Evolutionary conservation across 1,140 invertebrate genomes (phyloP).

Genomic region (Zaprionus ornatus): DNA sequence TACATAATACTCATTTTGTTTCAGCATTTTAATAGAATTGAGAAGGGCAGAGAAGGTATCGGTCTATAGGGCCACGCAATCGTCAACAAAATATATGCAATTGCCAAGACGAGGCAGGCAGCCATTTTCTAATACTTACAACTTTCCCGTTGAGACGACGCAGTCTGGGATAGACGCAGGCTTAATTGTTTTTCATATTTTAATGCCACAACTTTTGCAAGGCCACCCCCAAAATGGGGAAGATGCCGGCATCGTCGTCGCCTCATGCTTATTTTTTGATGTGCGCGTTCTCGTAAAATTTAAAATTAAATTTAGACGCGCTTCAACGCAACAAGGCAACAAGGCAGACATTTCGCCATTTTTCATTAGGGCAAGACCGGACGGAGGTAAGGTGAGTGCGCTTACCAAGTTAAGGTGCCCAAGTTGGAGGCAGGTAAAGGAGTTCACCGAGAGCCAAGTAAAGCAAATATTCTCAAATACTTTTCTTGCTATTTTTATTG

Average conservation of each 20-base stretch:
- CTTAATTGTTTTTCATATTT: slow-evolving; percentile 81
- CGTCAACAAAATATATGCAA: slow-evolving; percentile 37
- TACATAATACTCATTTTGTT: slow-evolving; percentile 80
- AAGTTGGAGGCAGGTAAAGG: slow-evolving; percentile 30
- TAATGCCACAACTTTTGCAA: slow-evolving; percentile 65
- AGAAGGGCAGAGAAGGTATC: not conserved
- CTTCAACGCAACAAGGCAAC: slow-evolving; percentile 31
- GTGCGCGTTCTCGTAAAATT: slow-evolving; percentile 71
- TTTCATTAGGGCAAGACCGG: slow-evolving; percentile 39
- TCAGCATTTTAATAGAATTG: slow-evolving; percentile 53
- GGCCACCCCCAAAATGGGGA: slow-evolving; percentile 38
- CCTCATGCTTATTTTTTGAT: slow-evolving; percentile 65
- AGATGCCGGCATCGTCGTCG: not conserved
- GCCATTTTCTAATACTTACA: slow-evolving; percentile 59
- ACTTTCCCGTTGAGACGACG: slow-evolving; percentile 24
- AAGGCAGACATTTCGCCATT: slow-evolving; percentile 62
- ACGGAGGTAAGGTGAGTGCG: slow-evolving; percentile 17
- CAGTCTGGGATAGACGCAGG: slow-evolving; percentile 10
- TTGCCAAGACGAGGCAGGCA: slow-evolving; percentile 28
- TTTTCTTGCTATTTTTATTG: slow-evolving; percentile 16
- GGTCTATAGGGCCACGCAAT: slow-evolving; percentile 23
- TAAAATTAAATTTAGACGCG: slow-evolving; percentile 74
- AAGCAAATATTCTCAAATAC: slow-evolving; percentile 30
- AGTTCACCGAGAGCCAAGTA: slow-evolving; percentile 33
- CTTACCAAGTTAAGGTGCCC: slow-evolving; percentile 18